Conservation (phyloP, 2,888 invertebrate species). For the Lochmaea crataegi region DNA sequence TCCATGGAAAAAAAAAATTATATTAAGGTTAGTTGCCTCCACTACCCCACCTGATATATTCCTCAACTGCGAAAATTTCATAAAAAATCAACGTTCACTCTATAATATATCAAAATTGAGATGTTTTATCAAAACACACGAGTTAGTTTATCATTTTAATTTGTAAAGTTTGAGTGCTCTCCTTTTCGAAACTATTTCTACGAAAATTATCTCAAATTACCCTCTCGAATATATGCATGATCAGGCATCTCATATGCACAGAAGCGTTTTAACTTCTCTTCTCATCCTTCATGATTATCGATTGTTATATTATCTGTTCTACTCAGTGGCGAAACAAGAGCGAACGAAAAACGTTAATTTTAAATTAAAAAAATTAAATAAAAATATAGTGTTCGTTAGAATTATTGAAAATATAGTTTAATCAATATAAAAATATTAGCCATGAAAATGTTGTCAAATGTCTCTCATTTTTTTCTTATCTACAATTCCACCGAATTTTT, state of each 20-base stretch:
- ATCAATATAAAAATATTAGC: no score
- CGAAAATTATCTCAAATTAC: conserved; percentile 20
- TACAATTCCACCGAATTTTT: no score
- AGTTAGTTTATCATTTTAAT: conserved; percentile 6
- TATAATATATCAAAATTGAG: background rate
- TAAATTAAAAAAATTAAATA: no score
- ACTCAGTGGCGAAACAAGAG: background rate
- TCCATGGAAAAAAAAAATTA: no score
- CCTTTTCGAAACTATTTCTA: conserved; percentile 24
- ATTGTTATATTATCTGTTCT: conserved; percentile 12
- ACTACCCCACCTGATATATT: no score
- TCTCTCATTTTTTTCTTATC: no score
- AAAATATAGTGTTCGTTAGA: no score
- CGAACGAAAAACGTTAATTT: no score
- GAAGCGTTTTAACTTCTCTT: conserved; percentile 24
- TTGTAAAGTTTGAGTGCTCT: conserved; percentile 5
- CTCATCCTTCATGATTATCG: conserved; percentile 26
- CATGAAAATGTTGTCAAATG: no score
- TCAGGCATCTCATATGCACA: conserved; percentile 33
- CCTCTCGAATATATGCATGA: conserved; percentile 30
- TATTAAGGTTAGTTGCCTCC: no score
- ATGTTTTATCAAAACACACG: background rate
- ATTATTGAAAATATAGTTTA: no score
- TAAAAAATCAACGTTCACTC: background rate
- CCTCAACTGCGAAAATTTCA: background rate